Evolutionary conservation across 2,113 vertebrate genomes (phyloP), one percentile per base, ranked within the genome.

Genomic region (Chionomys nivalis): DNA sequence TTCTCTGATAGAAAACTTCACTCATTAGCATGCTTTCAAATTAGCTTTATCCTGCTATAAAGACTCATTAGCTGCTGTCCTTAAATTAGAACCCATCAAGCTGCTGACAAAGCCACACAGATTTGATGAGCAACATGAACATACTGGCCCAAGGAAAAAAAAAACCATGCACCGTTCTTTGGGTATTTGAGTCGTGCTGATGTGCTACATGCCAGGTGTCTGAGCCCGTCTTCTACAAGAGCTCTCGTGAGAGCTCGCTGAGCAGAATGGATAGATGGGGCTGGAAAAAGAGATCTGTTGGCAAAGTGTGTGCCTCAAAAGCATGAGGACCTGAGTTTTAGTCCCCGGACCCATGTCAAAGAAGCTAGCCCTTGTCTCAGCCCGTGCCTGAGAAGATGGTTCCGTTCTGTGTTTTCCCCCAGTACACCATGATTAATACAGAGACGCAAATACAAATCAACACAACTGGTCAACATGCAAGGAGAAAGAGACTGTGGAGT

Each of bases 11-110:
- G 19, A 96, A 93, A 95, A 90, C 66, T 75, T 96, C 72, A 95
- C 96, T 70, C 89, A 52, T 91, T 87, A 95, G 93, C 81, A 55
- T 16, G 72, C 87, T 94, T 85, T 93, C n/a, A 89, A 39, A 61
- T 90, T 13, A 36, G 2, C 68, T 66, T n/a, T 19, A 73, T 89
- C 0, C 76, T 47, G 3, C 90, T 77, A 44, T 5, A 49, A 28
- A 94, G 73, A 65, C 86, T 93, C 47, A 90, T 86, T 70, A 94
- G 70, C 31, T 10, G 0, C 70, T 55, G 24, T 85, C 78, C 88
- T 26, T 31, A 61, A 24, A n/a, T 49, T 42, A 39, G 61, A 66
- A 17, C 44, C 42, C 12, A n/a, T 92, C 78, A 55, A 36, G 68
- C 26, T 72, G 63, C 93, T 83, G 61, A 70, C 26, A 8, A 83